Percentiles rank a stretch among this genome's conserved stretches.
Conservation (phyloP, 2,113 vertebrate species). For the Ammodytes dubius region DNA sequence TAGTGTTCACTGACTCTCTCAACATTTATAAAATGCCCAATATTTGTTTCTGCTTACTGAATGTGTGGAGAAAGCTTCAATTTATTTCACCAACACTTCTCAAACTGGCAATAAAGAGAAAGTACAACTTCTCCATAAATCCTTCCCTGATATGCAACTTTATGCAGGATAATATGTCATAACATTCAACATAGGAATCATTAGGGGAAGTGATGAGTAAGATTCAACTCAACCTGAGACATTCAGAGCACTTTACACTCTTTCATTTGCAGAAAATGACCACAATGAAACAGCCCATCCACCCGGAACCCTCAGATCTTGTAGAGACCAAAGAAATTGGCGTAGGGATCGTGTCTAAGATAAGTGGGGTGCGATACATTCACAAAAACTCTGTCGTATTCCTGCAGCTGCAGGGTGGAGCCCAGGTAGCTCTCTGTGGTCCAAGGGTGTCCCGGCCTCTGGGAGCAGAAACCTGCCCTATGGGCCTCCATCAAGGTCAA, state of each 20-base stretch:
- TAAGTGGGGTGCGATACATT: slow-evolving; percentile 66
- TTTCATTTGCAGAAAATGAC: not conserved
- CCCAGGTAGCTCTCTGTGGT: slow-evolving; percentile 75
- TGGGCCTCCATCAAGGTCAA: slow-evolving; percentile 71
- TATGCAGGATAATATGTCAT: slow-evolving; percentile 5
- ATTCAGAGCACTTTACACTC: slow-evolving; percentile 20
- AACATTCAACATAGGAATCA: slow-evolving; percentile 23
- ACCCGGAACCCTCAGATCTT: slow-evolving; percentile 67
- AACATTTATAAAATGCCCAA: slow-evolving; percentile 32
- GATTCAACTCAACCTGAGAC: slow-evolving; percentile 17
- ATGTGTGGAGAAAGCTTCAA: slow-evolving; percentile 4
- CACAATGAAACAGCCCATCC: not conserved
- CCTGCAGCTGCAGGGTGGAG: slow-evolving; percentile 58
- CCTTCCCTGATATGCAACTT: not conserved
- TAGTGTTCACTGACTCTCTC: slow-evolving; percentile 65
- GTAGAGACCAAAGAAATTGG: slow-evolving; percentile 85
- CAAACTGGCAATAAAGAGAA: slow-evolving; percentile 19
- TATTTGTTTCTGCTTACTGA: not conserved
- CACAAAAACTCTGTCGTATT: slow-evolving; percentile 76
- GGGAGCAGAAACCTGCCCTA: slow-evolving; percentile 67
- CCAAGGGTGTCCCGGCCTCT: slow-evolving; percentile 25
- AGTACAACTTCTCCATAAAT: not conserved
- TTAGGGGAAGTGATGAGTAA: slow-evolving; percentile 32
- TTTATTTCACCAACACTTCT: not conserved
- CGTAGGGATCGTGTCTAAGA: slow-evolving; percentile 66